Evolutionary conservation across 2,888 invertebrate species (phyloP), one percentile per base, ranked within the genome.

Genomic region (Myopa testacea): DNA sequence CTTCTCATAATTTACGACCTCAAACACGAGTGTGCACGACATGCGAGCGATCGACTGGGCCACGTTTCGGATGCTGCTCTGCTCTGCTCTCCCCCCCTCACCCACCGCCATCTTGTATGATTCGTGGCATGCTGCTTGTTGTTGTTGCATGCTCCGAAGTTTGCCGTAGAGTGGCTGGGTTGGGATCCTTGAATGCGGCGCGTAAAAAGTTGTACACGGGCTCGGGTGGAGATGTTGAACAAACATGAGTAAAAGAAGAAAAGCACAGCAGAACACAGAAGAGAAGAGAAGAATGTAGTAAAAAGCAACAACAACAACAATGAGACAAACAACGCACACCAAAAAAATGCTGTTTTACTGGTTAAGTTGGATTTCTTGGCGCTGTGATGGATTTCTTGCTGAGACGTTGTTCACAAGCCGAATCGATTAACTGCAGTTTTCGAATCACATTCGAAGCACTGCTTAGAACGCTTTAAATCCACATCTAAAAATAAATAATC

Each of bases 1-100:
- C 60, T 60, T 71, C 58, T 37, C n/a, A 26, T 71, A 71, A 71
- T 71, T 71, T 71, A 71, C 58, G 71, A 71, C 71, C 60, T 71
- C 58, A 71, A 71, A 71, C 37, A 60, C 60, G 37, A 38, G 71
- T n/a, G 55, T 60, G 14, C 37, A 34, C 38, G 38, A n/a, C 50
- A 3, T 14, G 3, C 50, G 14, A 1, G 50, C 52, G 55, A 50
- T 26, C 50, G 19, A 19, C 12, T 45, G 6, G 68, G 45, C n/a
- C 45, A 10, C n/a, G n/a, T 40, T 45, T 19, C 16, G 19, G 26
- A 65, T 26, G 26, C 26, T 26, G 26, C 26, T 45, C 10, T 1
- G 45, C 45, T 45, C 6, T 10, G 45, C 10, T 45, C 45, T 3
- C 34, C n/a, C 45, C 19, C 19, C 12, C 10, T n/a, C 67, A n/a